Evolutionary conservation across 2,113 vertebrate genomes (phyloP).

Genomic region (Erythrocercus mccallii): DNA sequence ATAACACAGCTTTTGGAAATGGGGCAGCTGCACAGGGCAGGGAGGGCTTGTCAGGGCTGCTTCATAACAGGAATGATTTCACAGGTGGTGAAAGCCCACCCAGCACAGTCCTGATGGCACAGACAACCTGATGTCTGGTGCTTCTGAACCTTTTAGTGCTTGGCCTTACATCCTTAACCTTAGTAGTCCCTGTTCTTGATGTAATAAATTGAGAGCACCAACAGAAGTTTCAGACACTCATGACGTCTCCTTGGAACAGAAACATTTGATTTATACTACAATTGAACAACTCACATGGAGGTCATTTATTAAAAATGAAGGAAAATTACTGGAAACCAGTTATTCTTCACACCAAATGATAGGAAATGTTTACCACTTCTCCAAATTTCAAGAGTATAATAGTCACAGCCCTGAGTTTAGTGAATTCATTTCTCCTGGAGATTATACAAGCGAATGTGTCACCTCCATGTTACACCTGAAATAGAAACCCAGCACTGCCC

Average conservation of each 20-base stretch:
- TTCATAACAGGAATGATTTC: background rate
- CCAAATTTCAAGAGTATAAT: background rate
- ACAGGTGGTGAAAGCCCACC: background rate
- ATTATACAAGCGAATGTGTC: background rate
- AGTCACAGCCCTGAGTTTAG: background rate
- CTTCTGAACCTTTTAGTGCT: background rate
- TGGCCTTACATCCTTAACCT: background rate
- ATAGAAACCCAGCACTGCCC: background rate
- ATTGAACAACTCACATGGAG: background rate
- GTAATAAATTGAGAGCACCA: background rate
- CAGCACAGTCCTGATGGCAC: background rate
- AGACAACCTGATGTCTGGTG: background rate
- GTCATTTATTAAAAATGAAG: background rate
- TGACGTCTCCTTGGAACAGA: background rate
- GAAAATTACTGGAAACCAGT: background rate
- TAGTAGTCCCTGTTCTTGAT: background rate
- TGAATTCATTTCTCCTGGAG: background rate
- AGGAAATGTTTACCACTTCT: background rate
- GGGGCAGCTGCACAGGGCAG: background rate
- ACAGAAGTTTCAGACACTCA: background rate
- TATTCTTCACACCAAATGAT: background rate
- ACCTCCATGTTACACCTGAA: background rate
- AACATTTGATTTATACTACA: slow-evolving; percentile 7
- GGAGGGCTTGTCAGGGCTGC: background rate
- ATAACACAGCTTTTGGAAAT: background rate